phyloP scores from a whole-genome alignment of 1,140 invertebrate species.

The Acromyrmex echinatior region DNA sequence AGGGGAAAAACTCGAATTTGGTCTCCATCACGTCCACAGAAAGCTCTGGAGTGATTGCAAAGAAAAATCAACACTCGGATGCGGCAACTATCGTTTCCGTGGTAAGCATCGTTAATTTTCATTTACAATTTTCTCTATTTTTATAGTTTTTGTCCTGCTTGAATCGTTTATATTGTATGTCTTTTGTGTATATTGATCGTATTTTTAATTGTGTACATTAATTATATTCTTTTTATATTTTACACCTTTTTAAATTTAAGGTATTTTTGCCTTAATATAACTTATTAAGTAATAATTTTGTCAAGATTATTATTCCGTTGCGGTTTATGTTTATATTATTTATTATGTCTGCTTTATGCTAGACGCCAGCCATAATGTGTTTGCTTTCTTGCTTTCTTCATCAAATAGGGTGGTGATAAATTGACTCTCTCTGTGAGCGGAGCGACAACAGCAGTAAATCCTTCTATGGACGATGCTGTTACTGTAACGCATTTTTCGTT shows the following conservation, averaged over 20 bases:
- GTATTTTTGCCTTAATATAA: not conserved
- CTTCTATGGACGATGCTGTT: constrained; percentile 83
- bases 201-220: not conserved
- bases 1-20: constrained; percentile 84
- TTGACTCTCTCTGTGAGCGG: constrained; percentile 89
- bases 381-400: constrained; percentile 82
- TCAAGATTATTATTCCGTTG: constrained; percentile 13
- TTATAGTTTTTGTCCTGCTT: constrained; percentile 26
- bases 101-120: constrained; percentile 87
- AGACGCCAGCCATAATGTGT: constrained; percentile 75
- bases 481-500: constrained; percentile 86
- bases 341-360: constrained; percentile 65
- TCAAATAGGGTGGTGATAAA: constrained; percentile 91
- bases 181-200: not conserved
- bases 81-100: constrained; percentile 92
- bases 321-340: constrained; percentile 35
- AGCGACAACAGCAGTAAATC: constrained; percentile 72
- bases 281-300: constrained; percentile 5
- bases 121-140: not conserved
- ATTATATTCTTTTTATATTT: not conserved
- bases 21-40: constrained; percentile 84
- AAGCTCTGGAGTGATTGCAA: constrained; percentile 77
- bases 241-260: not conserved
- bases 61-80: constrained; percentile 85
- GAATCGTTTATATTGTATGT: constrained; percentile 7